Evolutionary conservation across 1,140 invertebrate genomes (phyloP).

Genomic region (Scaptomyza hsui): DNA sequence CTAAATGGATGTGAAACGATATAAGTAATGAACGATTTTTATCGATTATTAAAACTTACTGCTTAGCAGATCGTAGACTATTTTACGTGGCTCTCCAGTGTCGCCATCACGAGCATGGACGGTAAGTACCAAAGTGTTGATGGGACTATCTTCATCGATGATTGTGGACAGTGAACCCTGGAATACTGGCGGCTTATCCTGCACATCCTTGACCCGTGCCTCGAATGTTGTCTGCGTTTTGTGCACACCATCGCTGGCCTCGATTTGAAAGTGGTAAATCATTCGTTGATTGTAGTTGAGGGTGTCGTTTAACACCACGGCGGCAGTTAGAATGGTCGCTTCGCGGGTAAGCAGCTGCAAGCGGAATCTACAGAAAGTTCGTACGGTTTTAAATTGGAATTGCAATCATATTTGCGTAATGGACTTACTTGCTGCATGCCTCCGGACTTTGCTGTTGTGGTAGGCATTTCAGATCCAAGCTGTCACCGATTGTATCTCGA

Average conservation of each 20-base stretch:
- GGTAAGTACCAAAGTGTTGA: conserved; percentile 92
- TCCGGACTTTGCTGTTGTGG: conserved; percentile 75
- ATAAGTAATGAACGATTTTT: too few species aligned
- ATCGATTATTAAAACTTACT: conserved; percentile 87
- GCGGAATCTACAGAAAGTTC: conserved; percentile 85
- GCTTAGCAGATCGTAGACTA: conserved; percentile 91
- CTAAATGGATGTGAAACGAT: conserved; percentile 84
- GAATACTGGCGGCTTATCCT: conserved; percentile 93
- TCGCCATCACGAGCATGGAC: conserved; percentile 93
- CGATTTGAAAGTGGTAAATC: conserved; percentile 88
- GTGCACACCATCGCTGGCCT: conserved; percentile 90
- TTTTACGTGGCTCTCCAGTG: conserved; percentile 90
- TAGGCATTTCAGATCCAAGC: conserved; percentile 90
- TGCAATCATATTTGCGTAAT: neutral
- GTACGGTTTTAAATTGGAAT: neutral
- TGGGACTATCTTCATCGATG: conserved; percentile 92
- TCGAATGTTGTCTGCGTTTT: conserved; percentile 89
- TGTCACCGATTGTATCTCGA: conserved; percentile 91
- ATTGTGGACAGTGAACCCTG: conserved; percentile 91
- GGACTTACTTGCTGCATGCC: conserved; percentile 74
- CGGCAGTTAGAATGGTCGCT: conserved; percentile 87
- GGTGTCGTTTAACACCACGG: conserved; percentile 87
- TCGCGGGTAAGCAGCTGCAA: conserved; percentile 87
- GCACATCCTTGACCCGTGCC: conserved; percentile 91
- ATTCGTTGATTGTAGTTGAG: conserved; percentile 90